A percentile compares a stretch with the other conserved stretches of the same genome.
phyloP scores from a whole-genome alignment of 2,888 invertebrate genomes.

The Volucella inanis region DNA sequence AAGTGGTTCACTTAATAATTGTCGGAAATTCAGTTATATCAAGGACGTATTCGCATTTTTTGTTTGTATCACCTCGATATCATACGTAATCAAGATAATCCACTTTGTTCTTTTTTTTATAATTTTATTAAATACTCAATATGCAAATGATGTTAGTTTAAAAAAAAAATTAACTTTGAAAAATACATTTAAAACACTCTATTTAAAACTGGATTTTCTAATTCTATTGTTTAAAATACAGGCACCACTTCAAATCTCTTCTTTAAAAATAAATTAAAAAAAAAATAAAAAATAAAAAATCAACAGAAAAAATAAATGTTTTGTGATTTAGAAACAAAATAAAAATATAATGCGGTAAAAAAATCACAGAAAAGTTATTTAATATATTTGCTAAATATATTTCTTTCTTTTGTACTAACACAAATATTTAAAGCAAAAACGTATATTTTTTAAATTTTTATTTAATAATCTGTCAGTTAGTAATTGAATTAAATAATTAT shows the following conservation, averaged over 20 bases:
- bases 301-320: not conserved
- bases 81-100: too few relatives aligned
- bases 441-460: conserved; percentile 4
- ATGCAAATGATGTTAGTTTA: not conserved
- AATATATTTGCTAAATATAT: conserved; percentile 17
- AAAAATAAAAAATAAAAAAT: conserved; percentile 8
- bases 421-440: conserved; percentile 35
- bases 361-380: conserved; percentile 27
- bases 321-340: conserved; percentile 19
- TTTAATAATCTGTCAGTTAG: not conserved
- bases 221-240: conserved; percentile 28
- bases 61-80: too few relatives aligned
- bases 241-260: conserved; percentile 73
- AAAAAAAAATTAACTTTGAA: not conserved
- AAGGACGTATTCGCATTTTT: too few relatives aligned
- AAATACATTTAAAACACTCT: not conserved
- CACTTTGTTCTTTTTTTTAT: too few relatives aligned
- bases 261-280: conserved; percentile 22
- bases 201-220: conserved; percentile 14
- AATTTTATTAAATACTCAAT: not conserved
- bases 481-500: conserved; percentile 18
- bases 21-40: not conserved
- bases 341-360: conserved; percentile 35
- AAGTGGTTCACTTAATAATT: conserved; percentile 60
- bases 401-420: conserved; percentile 18